These are phyloP conservation scores for Psophia crepitans DNA, from an alignment of 2,113 vertebrate genomes.

Conservation along the genomic window DNA sequence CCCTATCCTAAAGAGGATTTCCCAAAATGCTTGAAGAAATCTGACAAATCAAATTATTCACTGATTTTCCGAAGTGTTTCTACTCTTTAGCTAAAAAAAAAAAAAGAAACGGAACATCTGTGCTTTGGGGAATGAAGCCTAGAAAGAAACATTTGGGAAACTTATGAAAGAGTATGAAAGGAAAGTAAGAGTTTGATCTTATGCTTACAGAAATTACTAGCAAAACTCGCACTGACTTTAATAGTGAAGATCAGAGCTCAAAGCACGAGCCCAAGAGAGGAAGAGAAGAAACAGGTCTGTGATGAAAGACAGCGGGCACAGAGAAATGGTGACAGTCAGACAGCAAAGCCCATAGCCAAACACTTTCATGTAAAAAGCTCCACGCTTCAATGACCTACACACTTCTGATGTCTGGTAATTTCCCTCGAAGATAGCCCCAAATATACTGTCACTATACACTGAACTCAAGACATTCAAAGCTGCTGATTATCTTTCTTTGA, in stretches of 20 bases:
- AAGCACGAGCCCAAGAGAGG: background rate
- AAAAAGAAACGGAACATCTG: background rate
- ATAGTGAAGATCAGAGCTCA: background rate
- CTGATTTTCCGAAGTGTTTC: background rate
- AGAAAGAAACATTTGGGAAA: background rate
- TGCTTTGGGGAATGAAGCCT: background rate
- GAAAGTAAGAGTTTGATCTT: background rate
- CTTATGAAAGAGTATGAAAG: background rate
- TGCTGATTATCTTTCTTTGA: background rate
- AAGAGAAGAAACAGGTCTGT: background rate
- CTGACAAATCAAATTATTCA: background rate
- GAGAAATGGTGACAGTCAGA: background rate
- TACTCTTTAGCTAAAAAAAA: background rate
- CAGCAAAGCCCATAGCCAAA: background rate
- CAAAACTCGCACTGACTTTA: background rate
- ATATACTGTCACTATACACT: background rate
- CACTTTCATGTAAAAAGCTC: background rate
- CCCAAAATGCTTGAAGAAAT: background rate
- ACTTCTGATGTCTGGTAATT: background rate
- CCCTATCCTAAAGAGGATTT: background rate
- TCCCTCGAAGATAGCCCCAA: background rate
- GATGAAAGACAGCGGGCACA: background rate
- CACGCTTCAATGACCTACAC: background rate
- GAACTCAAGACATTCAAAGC: background rate
- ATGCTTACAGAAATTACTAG: background rate